Evolutionary conservation across 2,888 invertebrate species (phyloP), one percentile per base, ranked within the genome.

Genomic region (Cerastoderma edule): DNA sequence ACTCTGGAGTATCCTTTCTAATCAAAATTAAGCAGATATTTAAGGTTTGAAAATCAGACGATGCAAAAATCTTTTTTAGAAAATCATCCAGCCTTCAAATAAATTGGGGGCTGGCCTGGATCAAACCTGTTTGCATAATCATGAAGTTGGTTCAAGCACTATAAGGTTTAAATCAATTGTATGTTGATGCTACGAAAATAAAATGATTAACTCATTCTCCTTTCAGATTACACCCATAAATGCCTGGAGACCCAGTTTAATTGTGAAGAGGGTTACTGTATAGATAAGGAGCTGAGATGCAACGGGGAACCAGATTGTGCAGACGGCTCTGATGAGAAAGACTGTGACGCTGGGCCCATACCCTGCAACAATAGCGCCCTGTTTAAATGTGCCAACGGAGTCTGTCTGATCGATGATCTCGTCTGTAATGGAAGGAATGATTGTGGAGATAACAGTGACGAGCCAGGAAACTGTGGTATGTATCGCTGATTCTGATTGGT

Each of bases 201-300:
- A n/a, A n/a, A n/a, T n/a, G n/a, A n/a, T n/a, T n/a, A n/a, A n/a
- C n/a, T n/a, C n/a, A n/a, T n/a, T n/a, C n/a, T n/a, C n/a, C n/a
- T n/a, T 50, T 30, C 68, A 75, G 65, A 73, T 67, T 68, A 63
- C 27, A 64, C 63, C 16, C 35, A 53, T 50, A 24, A 46, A 72
- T 60, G 83, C 96, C 96, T 89, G 94, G 94, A 69, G 0, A 94
- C 83, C 10, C 93, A 94, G 83, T 97, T 97, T 93, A 95, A 95
- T 82, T 97, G 97, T 69, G 72, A 78, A 27, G 95, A 95, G 13
- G 80, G 82, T 44, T 95, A 95, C 1, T 97, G 97, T 93, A 95
- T 97, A 80, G 94, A 95, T 84, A 94, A 93, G 54, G 93, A 93
- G 50, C 92, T 95, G 82, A 93, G 96, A 2, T 97, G 97, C 92